Conservation (phyloP, 2,888 invertebrate genomes). For the Macrophya alboannulata region DNA sequence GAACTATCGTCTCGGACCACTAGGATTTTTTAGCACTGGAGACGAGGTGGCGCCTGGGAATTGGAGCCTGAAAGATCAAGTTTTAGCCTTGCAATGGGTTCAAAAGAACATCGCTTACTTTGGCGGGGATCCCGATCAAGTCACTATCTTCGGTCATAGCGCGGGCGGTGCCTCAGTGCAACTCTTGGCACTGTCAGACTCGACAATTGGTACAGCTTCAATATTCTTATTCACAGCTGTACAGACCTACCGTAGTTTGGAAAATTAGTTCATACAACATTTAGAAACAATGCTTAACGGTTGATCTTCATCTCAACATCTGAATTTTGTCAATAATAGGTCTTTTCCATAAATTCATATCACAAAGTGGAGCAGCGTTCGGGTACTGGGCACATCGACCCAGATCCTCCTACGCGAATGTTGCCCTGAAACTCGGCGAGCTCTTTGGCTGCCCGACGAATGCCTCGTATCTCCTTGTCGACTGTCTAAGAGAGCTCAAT, state of each 20-base stretch:
- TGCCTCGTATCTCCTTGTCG: not conserved
- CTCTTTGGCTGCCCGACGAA: not conserved
- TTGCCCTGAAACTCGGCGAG: not conserved
- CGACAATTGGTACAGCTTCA: conserved; percentile 1
- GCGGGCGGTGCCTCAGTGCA: conserved; percentile 47
- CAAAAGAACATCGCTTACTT: conserved; percentile 34
- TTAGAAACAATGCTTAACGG: not conserved
- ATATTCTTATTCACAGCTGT: not conserved
- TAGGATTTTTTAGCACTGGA: conserved; percentile 64
- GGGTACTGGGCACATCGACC: conserved; percentile 4
- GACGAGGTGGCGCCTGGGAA: conserved; percentile 49
- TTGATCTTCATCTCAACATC: not conserved
- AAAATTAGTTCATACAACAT: not conserved
- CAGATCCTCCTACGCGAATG: not conserved
- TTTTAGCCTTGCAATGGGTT: conserved; percentile 40
- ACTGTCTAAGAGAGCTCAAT: not conserved
- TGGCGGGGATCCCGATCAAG: conserved; percentile 46
- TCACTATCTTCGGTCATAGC: conserved; percentile 40
- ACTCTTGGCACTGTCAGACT: conserved; percentile 12
- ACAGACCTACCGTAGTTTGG: not conserved
- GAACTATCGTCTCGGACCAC: conserved; percentile 72
- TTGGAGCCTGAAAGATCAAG: conserved; percentile 53
- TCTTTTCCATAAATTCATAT: conserved; percentile 22
- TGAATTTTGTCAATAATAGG: not conserved
- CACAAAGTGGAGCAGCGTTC: conserved; percentile 8